A percentile compares a stretch with the other conserved stretches of the same genome.
Evolutionary conservation across 2,113 vertebrate genomes (phyloP).

Genomic region (Cygnus atratus): DNA sequence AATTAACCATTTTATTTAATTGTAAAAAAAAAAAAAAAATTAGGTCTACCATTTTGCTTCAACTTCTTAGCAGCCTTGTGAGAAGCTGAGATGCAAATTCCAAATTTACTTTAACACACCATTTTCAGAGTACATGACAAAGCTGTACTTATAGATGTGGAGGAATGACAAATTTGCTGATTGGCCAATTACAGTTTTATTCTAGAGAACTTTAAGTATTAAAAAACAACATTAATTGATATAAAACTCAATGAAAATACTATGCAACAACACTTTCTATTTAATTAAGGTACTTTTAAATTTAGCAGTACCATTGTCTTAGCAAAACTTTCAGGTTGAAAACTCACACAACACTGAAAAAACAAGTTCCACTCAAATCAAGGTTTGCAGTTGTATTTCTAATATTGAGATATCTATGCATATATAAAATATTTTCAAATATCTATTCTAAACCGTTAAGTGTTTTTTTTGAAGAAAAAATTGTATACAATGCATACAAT

Average conservation of each 20-base stretch:
- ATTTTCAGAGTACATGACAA: background rate
- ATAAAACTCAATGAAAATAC: background rate
- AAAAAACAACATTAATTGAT: background rate
- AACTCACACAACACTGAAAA: background rate
- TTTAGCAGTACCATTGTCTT: background rate
- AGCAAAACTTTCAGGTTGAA: background rate
- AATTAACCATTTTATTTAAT: background rate
- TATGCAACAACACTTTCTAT: background rate
- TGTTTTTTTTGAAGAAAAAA: background rate
- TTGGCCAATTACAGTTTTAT: background rate
- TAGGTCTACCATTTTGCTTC: background rate
- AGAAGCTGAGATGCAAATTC: background rate
- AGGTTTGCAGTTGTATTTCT: background rate
- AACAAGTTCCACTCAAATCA: background rate
- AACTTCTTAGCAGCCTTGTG: background rate
- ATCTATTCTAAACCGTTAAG: background rate
- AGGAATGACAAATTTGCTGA: background rate
- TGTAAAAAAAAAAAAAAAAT: background rate
- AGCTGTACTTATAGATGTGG: background rate
- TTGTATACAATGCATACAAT: background rate
- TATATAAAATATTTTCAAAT: background rate
- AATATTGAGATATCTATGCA: background rate
- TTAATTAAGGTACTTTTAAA: background rate
- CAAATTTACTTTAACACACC: background rate
- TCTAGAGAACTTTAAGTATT: background rate